Evolutionary conservation across 1,140 invertebrate species (phyloP).

Genomic region (Agrypnia vestita): DNA sequence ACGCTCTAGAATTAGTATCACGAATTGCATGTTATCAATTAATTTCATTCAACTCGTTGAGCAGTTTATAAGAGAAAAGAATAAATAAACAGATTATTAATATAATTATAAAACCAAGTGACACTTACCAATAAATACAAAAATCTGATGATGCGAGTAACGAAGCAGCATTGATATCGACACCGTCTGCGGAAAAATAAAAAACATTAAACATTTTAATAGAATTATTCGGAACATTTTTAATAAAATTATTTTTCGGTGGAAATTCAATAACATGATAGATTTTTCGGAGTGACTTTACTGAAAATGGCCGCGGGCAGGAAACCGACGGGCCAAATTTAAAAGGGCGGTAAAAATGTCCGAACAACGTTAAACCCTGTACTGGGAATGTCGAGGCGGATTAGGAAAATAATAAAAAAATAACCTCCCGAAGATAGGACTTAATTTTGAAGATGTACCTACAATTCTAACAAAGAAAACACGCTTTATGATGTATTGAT

Average conservation of each 20-base stretch:
- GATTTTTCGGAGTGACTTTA: not conserved
- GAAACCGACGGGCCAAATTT: not conserved
- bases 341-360: not conserved
- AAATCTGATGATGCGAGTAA: constrained; percentile 99
- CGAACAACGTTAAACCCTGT: too few relatives aligned
- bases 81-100: not conserved
- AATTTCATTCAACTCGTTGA: too few relatives aligned
- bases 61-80: too few relatives aligned
- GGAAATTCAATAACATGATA: constrained; percentile 17
- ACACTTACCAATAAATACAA: constrained; percentile 96
- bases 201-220: constrained; percentile 43
- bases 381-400: too few relatives aligned
- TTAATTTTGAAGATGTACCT: too few relatives aligned
- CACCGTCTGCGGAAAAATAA: constrained; percentile 87
- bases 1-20: too few relatives aligned
- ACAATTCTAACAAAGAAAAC: too few relatives aligned
- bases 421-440: too few relatives aligned
- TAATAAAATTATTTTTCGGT: not conserved
- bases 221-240: constrained; percentile 28
- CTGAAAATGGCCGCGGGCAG: not conserved
- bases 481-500: too few relatives aligned
- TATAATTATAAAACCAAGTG: constrained; percentile 47
- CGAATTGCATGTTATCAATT: too few relatives aligned
- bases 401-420: too few relatives aligned
- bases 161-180: constrained; percentile 98